phyloP scores from a whole-genome alignment of 2,888 invertebrate species.

The Clostera curtula region DNA sequence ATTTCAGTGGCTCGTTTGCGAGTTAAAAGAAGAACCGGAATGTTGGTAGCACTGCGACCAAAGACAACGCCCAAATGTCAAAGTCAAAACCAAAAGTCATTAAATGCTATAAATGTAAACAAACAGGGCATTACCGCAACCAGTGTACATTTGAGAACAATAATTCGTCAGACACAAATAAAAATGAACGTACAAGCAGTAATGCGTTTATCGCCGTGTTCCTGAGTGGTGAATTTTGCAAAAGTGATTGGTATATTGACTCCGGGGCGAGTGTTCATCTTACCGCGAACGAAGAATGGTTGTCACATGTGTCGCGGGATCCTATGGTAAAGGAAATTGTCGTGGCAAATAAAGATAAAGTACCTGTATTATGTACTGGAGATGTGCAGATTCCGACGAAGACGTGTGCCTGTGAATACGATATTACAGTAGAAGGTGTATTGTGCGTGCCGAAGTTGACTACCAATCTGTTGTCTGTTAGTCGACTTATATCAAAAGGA shows the following conservation, averaged over 20 bases:
- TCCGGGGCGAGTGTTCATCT: constrained; percentile 3
- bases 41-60: constrained; percentile 11
- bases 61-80: constrained; percentile 11
- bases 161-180: constrained; percentile 11
- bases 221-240: constrained; percentile 16
- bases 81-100: constrained; percentile 11
- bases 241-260: constrained; percentile 4
- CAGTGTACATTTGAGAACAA: constrained; percentile 10
- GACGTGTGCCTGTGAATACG: background rate
- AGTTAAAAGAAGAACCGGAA: constrained; percentile 14
- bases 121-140: constrained; percentile 17
- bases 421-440: constrained; percentile 1
- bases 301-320: background rate
- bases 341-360: constrained; percentile 1
- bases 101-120: constrained; percentile 18
- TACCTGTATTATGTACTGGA: constrained; percentile 3
- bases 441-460: constrained; percentile 4
- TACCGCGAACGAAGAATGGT: background rate
- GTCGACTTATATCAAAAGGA: constrained; percentile 2
- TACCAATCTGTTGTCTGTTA: constrained; percentile 2
- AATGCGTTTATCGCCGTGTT: constrained; percentile 21
- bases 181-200: constrained; percentile 10
- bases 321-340: background rate
- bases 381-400: background rate
- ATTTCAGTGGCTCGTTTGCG: constrained; percentile 10